Evolutionary conservation across 2,113 vertebrate species (phyloP).

Genomic region (Dasyurus viverrinus): DNA sequence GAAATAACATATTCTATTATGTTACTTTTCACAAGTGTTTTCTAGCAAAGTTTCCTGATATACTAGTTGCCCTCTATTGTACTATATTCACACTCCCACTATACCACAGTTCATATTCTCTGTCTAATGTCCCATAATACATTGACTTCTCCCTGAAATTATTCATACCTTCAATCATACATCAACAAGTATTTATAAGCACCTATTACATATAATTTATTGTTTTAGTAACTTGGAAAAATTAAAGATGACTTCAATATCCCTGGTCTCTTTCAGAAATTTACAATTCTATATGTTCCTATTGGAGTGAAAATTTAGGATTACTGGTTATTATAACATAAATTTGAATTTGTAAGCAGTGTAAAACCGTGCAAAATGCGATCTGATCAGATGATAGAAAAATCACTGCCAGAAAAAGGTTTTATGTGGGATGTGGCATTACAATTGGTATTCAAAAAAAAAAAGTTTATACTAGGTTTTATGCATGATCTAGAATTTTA

Average conservation of each 20-base stretch:
- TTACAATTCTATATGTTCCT: background rate
- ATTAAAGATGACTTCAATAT: background rate
- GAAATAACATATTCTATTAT: background rate
- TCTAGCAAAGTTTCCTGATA: background rate
- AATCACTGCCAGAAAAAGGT: background rate
- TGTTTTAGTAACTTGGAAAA: background rate
- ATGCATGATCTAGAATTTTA: slow-evolving; percentile 1
- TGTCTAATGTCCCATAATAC: background rate
- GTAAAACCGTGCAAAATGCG: background rate
- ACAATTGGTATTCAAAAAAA: background rate
- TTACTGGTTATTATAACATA: background rate
- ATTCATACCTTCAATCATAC: background rate
- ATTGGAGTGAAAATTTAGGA: background rate
- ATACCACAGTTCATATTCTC: background rate
- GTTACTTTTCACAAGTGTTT: background rate
- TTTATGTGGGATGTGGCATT: background rate
- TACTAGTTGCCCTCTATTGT: background rate
- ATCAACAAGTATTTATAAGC: background rate
- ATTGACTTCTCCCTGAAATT: background rate
- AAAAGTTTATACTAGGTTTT: slow-evolving; percentile 9
- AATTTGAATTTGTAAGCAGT: background rate
- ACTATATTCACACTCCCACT: background rate
- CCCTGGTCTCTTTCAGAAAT: background rate
- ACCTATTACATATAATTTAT: background rate
- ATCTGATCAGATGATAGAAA: background rate